Conservation (phyloP, 2,797 vertebrate species). For the Sebastolobus altivelis region DNA sequence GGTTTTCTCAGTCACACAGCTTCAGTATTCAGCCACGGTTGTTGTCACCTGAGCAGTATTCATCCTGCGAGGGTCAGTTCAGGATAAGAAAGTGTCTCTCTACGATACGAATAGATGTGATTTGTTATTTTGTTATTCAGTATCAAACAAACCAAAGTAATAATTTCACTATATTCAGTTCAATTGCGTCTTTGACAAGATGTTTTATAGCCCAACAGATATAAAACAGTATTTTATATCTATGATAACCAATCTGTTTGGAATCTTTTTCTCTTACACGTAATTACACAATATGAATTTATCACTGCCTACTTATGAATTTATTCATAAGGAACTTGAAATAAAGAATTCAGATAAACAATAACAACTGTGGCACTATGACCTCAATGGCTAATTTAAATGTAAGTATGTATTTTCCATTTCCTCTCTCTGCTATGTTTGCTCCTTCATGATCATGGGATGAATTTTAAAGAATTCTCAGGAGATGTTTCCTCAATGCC, state of each 20-base stretch:
- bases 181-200: background rate
- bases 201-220: background rate
- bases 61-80: background rate
- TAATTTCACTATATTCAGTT: background rate
- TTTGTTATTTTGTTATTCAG: background rate
- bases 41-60: background rate
- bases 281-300: background rate
- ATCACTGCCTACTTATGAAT: background rate
- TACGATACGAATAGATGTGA: background rate
- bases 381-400: background rate
- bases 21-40: background rate
- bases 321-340: background rate
- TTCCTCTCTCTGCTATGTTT: background rate
- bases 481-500: background rate
- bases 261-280: background rate
- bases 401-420: background rate
- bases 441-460: background rate
- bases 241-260: no score
- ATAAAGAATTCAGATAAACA: background rate
- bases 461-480: background rate
- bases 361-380: background rate
- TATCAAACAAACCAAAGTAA: background rate
- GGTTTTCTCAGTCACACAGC: background rate
- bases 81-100: background rate
- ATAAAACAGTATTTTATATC: no score